These are phyloP conservation scores for Drosophila stalkeri DNA, from an alignment of 2,888 invertebrate species.

Conservation along the genomic window DNA sequence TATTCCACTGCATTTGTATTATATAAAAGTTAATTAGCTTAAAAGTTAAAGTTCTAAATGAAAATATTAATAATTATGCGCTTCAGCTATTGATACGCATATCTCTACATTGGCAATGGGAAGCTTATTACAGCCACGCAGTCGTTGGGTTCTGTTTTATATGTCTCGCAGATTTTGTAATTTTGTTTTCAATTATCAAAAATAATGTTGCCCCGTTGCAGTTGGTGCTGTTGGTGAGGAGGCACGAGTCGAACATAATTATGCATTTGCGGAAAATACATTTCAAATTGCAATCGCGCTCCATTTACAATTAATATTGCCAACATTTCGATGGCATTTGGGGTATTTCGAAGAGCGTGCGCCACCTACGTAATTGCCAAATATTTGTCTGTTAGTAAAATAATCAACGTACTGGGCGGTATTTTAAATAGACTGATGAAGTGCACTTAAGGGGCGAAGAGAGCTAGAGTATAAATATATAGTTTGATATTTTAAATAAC, in stretches of 20 bases:
- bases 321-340: constrained; percentile 24
- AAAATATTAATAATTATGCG: constrained; percentile 23
- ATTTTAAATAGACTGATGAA: constrained; percentile 37
- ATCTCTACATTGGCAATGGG: constrained; percentile 29
- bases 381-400: constrained; percentile 62
- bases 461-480: constrained; percentile 21
- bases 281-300: constrained; percentile 40
- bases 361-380: constrained; percentile 62
- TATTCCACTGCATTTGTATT: background rate
- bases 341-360: constrained; percentile 17
- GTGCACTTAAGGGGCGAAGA: constrained; percentile 13
- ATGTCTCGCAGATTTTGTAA: constrained; percentile 32
- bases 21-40: background rate
- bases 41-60: constrained; percentile 5
- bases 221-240: background rate
- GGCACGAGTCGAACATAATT: constrained; percentile 36
- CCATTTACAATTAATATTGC: constrained; percentile 48
- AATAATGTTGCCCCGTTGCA: constrained; percentile 13
- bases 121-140: constrained; percentile 14
- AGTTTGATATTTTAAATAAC: constrained; percentile 56
- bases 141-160: constrained; percentile 9
- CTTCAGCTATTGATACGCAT: background rate
- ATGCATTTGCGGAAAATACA: constrained; percentile 47
- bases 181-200: constrained; percentile 67
- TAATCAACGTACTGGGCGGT: constrained; percentile 41